Percentiles rank a stretch among this genome's conserved stretches.
Conservation (phyloP, 1,140 invertebrate species). For the Bombus sylvicola region DNA sequence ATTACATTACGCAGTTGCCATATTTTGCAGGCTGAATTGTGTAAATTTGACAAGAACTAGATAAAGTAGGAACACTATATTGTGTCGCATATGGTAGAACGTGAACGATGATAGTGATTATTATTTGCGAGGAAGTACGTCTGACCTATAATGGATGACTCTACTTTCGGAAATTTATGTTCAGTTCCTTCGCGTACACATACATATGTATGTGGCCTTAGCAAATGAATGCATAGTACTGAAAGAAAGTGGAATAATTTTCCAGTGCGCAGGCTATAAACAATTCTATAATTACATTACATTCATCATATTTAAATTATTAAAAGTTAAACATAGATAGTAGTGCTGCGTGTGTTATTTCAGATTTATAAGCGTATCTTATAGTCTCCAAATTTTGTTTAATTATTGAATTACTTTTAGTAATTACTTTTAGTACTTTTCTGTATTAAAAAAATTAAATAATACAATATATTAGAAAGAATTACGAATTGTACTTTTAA, state of each 20-base stretch:
- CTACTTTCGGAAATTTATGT: conserved; percentile 17
- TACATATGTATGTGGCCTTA: not conserved
- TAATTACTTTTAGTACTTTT: too few relatives aligned
- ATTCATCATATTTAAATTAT: not conserved
- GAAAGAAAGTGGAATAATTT: not conserved
- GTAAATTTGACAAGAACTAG: conserved; percentile 20
- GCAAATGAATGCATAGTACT: not conserved
- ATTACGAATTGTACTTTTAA: not conserved
- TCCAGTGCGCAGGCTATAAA: not conserved
- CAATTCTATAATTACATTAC: not conserved
- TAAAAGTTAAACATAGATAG: not conserved
- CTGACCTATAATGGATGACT: conserved; percentile 21
- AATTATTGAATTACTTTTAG: not conserved
- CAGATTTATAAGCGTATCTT: not conserved
- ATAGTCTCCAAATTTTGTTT: not conserved
- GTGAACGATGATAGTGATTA: conserved; percentile 25
- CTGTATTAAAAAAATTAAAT: not conserved
- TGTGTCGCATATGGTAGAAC: not conserved
- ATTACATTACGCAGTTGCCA: not conserved
- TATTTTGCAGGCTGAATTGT: not conserved
- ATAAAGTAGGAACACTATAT: conserved; percentile 2
- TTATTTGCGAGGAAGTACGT: conserved; percentile 26
- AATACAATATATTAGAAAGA: too few relatives aligned
- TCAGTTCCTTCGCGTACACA: not conserved
- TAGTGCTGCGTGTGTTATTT: not conserved